Conservation (phyloP, 2,113 vertebrate genomes). For the Narcine bancroftii region DNA sequence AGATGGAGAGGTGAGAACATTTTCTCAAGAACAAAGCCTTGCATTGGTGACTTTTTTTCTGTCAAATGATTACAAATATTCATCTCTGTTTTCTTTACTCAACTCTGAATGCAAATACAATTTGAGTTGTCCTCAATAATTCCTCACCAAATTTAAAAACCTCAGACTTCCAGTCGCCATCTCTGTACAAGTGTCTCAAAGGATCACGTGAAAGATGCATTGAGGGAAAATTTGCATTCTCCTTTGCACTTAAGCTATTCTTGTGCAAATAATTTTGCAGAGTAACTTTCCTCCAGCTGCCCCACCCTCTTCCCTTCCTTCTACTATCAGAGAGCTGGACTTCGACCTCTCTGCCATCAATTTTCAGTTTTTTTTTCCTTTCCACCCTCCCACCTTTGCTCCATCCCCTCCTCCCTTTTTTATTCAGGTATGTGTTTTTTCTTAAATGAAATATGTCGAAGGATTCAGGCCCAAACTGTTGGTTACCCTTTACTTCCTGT, state of each 20-base stretch:
- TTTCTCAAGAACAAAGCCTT: neutral
- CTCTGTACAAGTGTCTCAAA: conserved; percentile 47
- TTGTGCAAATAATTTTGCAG: conserved; percentile 44
- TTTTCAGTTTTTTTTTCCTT: no score
- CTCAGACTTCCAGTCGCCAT: conserved; percentile 45
- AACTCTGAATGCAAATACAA: neutral
- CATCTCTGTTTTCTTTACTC: neutral
- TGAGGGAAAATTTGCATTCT: neutral
- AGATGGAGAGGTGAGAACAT: neutral
- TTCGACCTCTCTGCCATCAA: no score
- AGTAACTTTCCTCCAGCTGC: conserved; percentile 29
- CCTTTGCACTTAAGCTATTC: conserved; percentile 42
- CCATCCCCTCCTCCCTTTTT: no score
- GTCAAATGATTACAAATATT: neutral
- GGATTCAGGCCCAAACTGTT: no score
- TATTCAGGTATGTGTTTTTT: no score
- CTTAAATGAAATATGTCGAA: no score
- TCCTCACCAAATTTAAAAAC: neutral
- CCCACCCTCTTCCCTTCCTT: no score
- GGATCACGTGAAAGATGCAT: conserved; percentile 39
- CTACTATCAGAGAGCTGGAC: no score
- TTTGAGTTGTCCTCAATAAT: neutral
- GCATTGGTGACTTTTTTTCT: no score
- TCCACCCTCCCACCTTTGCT: no score
- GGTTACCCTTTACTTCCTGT: no score